Percentiles rank a stretch among this genome's conserved stretches.
Evolutionary conservation across 2,113 vertebrate genomes (phyloP).

Genomic region (Channa argus): DNA sequence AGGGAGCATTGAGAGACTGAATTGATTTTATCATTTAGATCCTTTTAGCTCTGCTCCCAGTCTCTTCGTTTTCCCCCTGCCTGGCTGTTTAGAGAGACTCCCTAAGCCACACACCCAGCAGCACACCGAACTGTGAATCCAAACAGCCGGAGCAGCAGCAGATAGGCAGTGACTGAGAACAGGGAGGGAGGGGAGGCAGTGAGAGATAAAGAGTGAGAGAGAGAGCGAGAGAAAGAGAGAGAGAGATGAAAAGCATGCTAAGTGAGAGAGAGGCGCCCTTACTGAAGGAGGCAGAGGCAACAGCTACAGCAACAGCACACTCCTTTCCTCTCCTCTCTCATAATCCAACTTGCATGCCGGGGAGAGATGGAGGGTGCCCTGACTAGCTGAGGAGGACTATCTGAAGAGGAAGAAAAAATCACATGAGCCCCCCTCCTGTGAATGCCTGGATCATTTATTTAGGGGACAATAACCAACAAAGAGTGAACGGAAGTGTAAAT

Average conservation of each 20-base stretch:
- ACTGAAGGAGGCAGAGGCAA: slow-evolving; percentile 68
- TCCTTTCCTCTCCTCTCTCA: slow-evolving; percentile 58
- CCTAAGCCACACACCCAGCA: slow-evolving; percentile 58
- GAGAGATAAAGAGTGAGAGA: slow-evolving; percentile 50
- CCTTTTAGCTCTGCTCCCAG: neutral
- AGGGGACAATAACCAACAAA: slow-evolving; percentile 48
- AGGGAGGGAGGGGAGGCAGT: slow-evolving; percentile 37
- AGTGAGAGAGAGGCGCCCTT: slow-evolving; percentile 61
- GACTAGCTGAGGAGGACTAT: slow-evolving; percentile 54
- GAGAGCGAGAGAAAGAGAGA: slow-evolving; percentile 25
- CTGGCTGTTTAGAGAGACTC: slow-evolving; percentile 68
- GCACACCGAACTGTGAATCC: slow-evolving; percentile 68
- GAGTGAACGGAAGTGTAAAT: slow-evolving; percentile 59
- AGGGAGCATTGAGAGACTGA: neutral
- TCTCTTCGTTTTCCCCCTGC: slow-evolving; percentile 42
- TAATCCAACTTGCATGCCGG: slow-evolving; percentile 53
- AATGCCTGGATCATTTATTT: slow-evolving; percentile 41
- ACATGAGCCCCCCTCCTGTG: slow-evolving; percentile 8
- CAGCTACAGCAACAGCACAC: slow-evolving; percentile 66
- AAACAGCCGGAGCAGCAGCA: slow-evolving; percentile 70
- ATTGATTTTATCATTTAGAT: neutral
- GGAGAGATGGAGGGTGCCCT: slow-evolving; percentile 59
- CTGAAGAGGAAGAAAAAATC: slow-evolving; percentile 40
- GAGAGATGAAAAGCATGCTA: slow-evolving; percentile 66
- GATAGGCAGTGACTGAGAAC: slow-evolving; percentile 66